Evolutionary conservation across 2,888 invertebrate species (phyloP).

Genomic region (Myopa tessellatipennis): DNA sequence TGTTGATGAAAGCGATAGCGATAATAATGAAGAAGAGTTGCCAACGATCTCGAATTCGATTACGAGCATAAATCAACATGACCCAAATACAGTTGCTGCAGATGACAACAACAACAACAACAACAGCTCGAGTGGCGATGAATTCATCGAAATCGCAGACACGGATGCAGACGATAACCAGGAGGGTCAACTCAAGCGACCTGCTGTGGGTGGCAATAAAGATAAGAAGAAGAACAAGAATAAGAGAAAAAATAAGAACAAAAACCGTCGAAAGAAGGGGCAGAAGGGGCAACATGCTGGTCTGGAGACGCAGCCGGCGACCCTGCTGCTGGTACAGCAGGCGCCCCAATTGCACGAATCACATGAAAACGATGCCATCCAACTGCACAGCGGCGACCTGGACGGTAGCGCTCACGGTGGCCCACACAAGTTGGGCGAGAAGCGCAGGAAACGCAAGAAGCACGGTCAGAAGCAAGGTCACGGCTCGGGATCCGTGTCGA

Average conservation of each 20-base stretch:
- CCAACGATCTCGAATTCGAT: background rate
- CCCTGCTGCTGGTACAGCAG: conserved; percentile 60
- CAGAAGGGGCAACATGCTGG: conserved; percentile 41
- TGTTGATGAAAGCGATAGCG: conserved; percentile 39
- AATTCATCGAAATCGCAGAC: conserved; percentile 62
- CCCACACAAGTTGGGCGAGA: conserved; percentile 51
- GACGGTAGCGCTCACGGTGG: conserved; percentile 43
- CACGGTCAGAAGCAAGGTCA: conserved; percentile 48
- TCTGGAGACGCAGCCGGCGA: conserved; percentile 54
- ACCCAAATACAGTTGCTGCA: too few species aligned
- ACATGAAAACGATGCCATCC: conserved; percentile 25
- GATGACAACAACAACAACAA: too few species aligned
- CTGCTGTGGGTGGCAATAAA: conserved; percentile 55
- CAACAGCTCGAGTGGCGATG: conserved; percentile 52
- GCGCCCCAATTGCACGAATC: conserved; percentile 50
- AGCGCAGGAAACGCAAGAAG: conserved; percentile 59
- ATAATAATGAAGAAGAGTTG: conserved; percentile 44
- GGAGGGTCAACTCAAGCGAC: conserved; percentile 51
- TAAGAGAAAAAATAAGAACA: conserved; percentile 51
- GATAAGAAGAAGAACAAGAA: conserved; percentile 55
- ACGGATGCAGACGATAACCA: conserved; percentile 38
- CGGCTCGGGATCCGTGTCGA: conserved; percentile 26
- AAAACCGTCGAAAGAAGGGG: conserved; percentile 49
- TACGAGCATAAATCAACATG: conserved; percentile 22
- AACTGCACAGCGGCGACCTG: conserved; percentile 18